phyloP scores from a whole-genome alignment of 2,888 invertebrate genomes.

The Drosophila conformis region DNA sequence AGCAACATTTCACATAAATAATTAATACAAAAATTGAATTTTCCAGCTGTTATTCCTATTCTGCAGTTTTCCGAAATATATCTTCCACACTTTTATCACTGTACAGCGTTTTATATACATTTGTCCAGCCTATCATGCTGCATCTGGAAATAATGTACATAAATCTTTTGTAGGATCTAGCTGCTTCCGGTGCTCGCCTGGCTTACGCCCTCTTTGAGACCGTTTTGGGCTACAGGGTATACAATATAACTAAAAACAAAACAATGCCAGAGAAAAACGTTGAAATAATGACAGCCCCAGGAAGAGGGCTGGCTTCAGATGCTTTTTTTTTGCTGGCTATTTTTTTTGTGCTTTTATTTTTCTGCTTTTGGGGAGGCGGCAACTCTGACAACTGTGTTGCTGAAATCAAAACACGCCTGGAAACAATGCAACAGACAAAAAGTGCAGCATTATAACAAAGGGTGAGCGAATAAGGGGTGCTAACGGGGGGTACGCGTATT shows the following conservation, averaged over 20 bases:
- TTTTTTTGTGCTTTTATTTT: constrained; percentile 8
- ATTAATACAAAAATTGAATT: too few species aligned
- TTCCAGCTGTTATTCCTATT: neutral
- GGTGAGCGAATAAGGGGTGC: neutral
- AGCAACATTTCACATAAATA: too few species aligned
- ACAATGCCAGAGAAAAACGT: constrained; percentile 57
- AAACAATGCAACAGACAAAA: constrained; percentile 69
- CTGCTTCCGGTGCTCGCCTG: constrained; percentile 23
- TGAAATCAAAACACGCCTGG: constrained; percentile 73
- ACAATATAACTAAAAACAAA: constrained; percentile 48
- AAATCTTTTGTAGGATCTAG: constrained; percentile 15
- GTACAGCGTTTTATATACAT: neutral
- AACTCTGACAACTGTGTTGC: constrained; percentile 62
- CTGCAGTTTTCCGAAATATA: neutral
- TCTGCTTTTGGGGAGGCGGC: constrained; percentile 8
- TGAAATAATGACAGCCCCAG: constrained; percentile 79
- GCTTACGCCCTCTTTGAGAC: constrained; percentile 11
- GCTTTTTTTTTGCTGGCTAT: constrained; percentile 8
- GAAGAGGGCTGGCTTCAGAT: constrained; percentile 52
- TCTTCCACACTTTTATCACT: neutral
- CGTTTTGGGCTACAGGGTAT: constrained; percentile 40
- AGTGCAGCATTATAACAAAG: constrained; percentile 54
- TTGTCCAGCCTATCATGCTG: neutral
- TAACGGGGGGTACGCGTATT: constrained; percentile 38
- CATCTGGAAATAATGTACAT: constrained; percentile 7